These are phyloP conservation scores for Bufo bufo DNA, from an alignment of 2,113 vertebrate species.

Conservation along the genomic window DNA sequence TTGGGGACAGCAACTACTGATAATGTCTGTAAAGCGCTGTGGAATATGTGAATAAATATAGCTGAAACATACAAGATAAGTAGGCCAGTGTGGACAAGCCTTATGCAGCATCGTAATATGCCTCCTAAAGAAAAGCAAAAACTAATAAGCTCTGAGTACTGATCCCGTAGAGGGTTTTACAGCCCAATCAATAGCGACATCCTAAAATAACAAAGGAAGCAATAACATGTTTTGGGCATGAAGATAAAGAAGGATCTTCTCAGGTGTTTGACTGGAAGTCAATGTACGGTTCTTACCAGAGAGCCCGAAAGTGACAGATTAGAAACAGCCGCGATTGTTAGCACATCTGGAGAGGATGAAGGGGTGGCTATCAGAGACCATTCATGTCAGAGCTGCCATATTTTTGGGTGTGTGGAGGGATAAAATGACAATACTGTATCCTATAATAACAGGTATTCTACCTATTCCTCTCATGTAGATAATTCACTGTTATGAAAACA, in stretches of 20 bases:
- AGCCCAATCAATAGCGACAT: constrained; percentile 10
- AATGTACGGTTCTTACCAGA: constrained; percentile 12
- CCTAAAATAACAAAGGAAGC: constrained; percentile 38
- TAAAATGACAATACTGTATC: constrained; percentile 34
- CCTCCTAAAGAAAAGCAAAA: background rate
- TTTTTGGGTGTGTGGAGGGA: background rate
- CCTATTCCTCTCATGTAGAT: constrained; percentile 20
- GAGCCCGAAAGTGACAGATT: constrained; percentile 51
- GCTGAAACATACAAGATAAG: background rate
- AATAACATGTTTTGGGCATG: constrained; percentile 33
- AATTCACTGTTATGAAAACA: constrained; percentile 28
- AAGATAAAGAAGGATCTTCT: constrained; percentile 22
- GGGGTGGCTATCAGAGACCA: constrained; percentile 34
- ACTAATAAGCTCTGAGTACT: background rate
- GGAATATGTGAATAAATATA: too few species aligned
- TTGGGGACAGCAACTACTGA: too few species aligned
- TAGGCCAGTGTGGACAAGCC: background rate
- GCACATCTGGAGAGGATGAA: constrained; percentile 45
- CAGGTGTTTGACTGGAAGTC: constrained; percentile 41
- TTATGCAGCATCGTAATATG: background rate
- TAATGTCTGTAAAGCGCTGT: too few species aligned
- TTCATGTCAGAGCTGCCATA: constrained; percentile 33
- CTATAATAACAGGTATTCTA: constrained; percentile 48
- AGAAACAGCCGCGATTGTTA: constrained; percentile 52
- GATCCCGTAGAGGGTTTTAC: background rate